phyloP scores from a whole-genome alignment of 2,888 invertebrate species.

The Linyphia triangularis region DNA sequence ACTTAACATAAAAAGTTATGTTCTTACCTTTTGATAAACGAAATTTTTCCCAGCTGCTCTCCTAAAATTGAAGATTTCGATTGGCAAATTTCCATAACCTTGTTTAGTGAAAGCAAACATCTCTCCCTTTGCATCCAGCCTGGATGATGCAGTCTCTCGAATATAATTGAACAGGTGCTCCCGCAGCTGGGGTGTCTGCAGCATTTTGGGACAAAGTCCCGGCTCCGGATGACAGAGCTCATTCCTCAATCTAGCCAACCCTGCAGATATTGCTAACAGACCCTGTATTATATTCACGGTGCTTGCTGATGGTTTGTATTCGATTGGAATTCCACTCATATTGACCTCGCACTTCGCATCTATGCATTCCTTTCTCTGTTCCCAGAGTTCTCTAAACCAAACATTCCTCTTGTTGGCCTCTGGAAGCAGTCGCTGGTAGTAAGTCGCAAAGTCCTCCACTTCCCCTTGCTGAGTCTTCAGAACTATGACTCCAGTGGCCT shows the following conservation, averaged over 20 bases:
- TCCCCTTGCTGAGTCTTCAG: slow-evolving; percentile 66
- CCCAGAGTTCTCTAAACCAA: slow-evolving; percentile 81
- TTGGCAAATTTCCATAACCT: slow-evolving; percentile 80
- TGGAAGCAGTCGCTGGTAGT: slow-evolving; percentile 77
- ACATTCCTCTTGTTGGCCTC: slow-evolving; percentile 79
- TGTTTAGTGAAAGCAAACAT: slow-evolving; percentile 79
- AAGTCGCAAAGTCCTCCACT: slow-evolving; percentile 77
- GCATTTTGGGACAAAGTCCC: slow-evolving; percentile 70
- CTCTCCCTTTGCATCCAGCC: slow-evolving; percentile 78
- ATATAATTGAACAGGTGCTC: slow-evolving; percentile 77
- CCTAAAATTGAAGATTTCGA: slow-evolving; percentile 79
- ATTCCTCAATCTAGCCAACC: slow-evolving; percentile 69
- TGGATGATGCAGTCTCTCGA: slow-evolving; percentile 77
- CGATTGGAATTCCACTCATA: slow-evolving; percentile 76
- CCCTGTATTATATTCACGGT: slow-evolving; percentile 79
- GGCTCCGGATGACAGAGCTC: slow-evolving; percentile 72
- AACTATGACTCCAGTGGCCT: slow-evolving; percentile 69
- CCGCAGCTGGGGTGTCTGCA: slow-evolving; percentile 55
- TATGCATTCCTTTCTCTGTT: slow-evolving; percentile 76
- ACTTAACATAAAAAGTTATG: too few species aligned
- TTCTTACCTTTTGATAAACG: slow-evolving; percentile 74
- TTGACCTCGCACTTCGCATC: slow-evolving; percentile 78
- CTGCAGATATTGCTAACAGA: slow-evolving; percentile 79
- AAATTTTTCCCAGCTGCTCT: slow-evolving; percentile 66
- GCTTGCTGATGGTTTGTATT: slow-evolving; percentile 44